Evolutionary conservation across 2,888 invertebrate species (phyloP), one percentile per base, ranked within the genome.

Genomic region (Lasioglossum figueresi): DNA sequence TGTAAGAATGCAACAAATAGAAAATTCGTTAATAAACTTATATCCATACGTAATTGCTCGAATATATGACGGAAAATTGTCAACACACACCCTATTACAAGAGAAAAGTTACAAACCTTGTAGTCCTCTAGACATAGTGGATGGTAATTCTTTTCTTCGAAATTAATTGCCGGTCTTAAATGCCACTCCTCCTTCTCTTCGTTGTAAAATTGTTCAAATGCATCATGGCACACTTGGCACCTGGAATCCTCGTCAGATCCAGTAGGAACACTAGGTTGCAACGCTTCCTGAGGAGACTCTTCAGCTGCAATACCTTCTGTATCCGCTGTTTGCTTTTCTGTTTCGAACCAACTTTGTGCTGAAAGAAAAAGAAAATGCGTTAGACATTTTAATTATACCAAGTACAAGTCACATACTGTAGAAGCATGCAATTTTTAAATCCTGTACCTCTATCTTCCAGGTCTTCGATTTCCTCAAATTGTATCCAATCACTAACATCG

Each of bases 121-220:
- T 97, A 97, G 93, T 99, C 99, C 88, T 98, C 98, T 91, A 97
- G 97, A 95, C 99, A 99, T 52, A 98, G 95, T 0, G 99, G 99
- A 96, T 99, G 99, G 94, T 98, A 99, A 91, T 97, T 97, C 87
- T 96, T 96, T 0, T 96, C 97, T 80, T 98, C 97, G 52, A 97
- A 97, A 10, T 96, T 96, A 34, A 98, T 96, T 0, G 99, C 98
- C 94, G 98, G 97, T 86, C 97, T 95, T 45, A 99, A 96, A 94
- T 99, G 98, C 99, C 99, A 99, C 94, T 99, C 99, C 95, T 99
- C 99, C 89, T 97, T 97, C 92, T 99, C 99, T 95, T 99, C 99
- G 94, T 99, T 98, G 96, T 98, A 99, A 96, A 98, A 99, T 95
- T 98, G 98, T 90, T 99, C 98, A 95, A 99, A 99, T 88, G 96